These are phyloP conservation scores for Notocelia uddmanniana DNA, from an alignment of 2,888 invertebrate species.

Conservation along the genomic window DNA sequence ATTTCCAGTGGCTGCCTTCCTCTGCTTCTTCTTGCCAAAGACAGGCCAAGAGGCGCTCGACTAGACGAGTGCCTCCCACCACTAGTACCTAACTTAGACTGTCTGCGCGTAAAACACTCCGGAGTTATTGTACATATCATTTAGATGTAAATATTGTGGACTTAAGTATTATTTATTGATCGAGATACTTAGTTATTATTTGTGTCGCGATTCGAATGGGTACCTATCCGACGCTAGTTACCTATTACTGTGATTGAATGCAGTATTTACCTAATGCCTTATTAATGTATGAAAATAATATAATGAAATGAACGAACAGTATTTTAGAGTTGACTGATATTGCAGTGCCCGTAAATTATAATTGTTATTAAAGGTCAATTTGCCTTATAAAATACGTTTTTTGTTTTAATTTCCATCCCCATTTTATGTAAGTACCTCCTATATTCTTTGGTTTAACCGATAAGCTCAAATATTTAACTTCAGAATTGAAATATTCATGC, in stretches of 20 bases:
- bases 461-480: too few species aligned
- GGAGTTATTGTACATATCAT: constrained; percentile 78
- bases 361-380: constrained; percentile 78
- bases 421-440: background rate
- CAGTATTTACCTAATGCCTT: constrained; percentile 71
- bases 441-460: too few species aligned
- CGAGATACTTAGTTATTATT: constrained; percentile 53
- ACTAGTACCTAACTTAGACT: constrained; percentile 68
- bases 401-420: constrained; percentile 58
- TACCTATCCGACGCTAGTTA: constrained; percentile 58
- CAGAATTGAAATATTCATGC: too few species aligned
- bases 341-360: constrained; percentile 83
- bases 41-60: constrained; percentile 91
- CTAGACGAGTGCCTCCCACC: constrained; percentile 71
- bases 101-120: constrained; percentile 57
- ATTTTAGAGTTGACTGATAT: constrained; percentile 83
- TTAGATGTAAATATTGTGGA: constrained; percentile 81
- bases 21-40: constrained; percentile 91
- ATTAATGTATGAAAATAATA: constrained; percentile 63
- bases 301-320: constrained; percentile 78
- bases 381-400: constrained; percentile 59
- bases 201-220: constrained; percentile 54
- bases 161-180: constrained; percentile 72
- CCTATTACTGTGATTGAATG: constrained; percentile 69
- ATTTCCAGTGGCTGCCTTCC: constrained; percentile 89